Conservation (phyloP, 1,140 invertebrate genomes). For the Hirudo medicinalis region DNA sequence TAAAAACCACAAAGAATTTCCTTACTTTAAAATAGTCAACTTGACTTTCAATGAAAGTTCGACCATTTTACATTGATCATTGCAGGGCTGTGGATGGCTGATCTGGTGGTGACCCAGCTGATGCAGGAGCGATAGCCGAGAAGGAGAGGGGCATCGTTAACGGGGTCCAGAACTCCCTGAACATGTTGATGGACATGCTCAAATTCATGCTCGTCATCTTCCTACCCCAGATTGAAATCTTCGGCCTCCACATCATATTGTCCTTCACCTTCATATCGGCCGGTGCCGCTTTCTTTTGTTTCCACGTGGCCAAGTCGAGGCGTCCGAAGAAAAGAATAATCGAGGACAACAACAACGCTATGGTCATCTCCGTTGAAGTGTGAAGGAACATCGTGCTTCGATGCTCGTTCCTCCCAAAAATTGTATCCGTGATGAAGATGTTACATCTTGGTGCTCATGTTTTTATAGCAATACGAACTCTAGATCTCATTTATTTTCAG, state of each 20-base stretch:
- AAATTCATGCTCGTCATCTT: slow-evolving; percentile 46
- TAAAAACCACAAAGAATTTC: no score
- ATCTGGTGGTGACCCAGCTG: slow-evolving; percentile 49
- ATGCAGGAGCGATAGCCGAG: slow-evolving; percentile 47
- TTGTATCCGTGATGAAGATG: no score
- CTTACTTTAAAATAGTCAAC: no score
- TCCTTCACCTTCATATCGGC: slow-evolving; percentile 41
- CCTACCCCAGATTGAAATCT: slow-evolving; percentile 37
- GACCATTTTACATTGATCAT: neutral
- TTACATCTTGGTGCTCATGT: no score
- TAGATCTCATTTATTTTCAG: no score
- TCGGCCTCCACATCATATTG: slow-evolving; percentile 42
- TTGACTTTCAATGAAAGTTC: no score
- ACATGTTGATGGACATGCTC: slow-evolving; percentile 44
- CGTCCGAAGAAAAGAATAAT: neutral
- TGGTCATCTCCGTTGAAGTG: no score
- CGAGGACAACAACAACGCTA: neutral
- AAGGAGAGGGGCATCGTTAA: slow-evolving; percentile 45
- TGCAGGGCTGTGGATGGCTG: slow-evolving; percentile 47
- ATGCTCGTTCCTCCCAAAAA: no score
- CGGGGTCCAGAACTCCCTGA: slow-evolving; percentile 48
- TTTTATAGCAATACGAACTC: no score
- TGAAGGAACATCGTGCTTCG: no score
- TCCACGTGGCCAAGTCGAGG: slow-evolving; percentile 4
- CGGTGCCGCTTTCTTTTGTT: slow-evolving; percentile 31